A percentile compares a stretch with the other conserved stretches of the same genome.
Evolutionary conservation across 2,113 vertebrate genomes (phyloP).

Genomic region (Etheostoma spectabile): DNA sequence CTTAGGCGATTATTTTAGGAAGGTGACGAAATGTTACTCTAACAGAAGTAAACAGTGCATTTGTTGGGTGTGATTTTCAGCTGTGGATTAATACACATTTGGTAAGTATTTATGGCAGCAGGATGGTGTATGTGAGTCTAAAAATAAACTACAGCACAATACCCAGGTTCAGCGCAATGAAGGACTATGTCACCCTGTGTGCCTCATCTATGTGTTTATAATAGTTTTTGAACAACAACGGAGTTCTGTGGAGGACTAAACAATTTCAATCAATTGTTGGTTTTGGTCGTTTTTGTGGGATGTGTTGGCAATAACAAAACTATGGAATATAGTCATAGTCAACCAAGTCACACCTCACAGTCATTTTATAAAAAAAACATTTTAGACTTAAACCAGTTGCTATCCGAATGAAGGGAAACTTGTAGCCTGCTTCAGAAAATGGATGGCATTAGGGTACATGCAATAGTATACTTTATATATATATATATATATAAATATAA

Average conservation of each 20-base stretch:
- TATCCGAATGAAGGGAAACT: background rate
- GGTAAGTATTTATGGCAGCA: background rate
- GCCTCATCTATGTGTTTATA: background rate
- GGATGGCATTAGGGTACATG: too few species aligned
- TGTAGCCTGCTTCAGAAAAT: background rate
- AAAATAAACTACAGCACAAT: background rate
- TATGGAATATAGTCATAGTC: background rate
- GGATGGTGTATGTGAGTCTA: background rate
- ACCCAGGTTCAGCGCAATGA: background rate
- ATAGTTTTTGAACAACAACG: background rate
- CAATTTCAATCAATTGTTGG: background rate
- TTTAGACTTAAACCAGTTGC: background rate
- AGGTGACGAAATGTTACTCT: background rate
- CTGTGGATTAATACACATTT: background rate
- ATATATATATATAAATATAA: too few species aligned
- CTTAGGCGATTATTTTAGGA: too few species aligned
- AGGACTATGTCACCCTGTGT: background rate
- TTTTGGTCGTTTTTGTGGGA: background rate
- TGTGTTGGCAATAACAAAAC: background rate
- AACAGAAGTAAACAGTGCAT: background rate
- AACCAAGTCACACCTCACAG: background rate
- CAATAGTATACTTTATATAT: too few species aligned
- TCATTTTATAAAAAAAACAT: background rate
- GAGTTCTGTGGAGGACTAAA: background rate
- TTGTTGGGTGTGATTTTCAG: constrained; percentile 3